Evolutionary conservation across 2,113 vertebrate genomes (phyloP), one percentile per base, ranked within the genome.

Genomic region (Dolichallabes microphthalmus): DNA sequence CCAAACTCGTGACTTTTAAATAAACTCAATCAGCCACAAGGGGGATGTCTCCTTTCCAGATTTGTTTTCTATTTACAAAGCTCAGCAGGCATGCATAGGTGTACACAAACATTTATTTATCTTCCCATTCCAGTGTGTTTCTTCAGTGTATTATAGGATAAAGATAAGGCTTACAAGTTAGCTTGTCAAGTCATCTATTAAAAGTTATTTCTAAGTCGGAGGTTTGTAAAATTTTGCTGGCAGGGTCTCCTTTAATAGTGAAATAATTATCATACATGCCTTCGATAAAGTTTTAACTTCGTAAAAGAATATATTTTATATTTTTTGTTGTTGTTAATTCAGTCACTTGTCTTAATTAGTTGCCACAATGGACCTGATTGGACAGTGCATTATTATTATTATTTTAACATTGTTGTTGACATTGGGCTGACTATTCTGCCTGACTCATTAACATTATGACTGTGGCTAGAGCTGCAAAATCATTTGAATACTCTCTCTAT

Each of bases 21-120:
- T 20, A 64, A 82, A 55, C 63, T 57, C 7, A 83, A 66, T 80
- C 8, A 45, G 14, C 84, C 81, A 80, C 60, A 86, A 84, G 76
- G 68, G 66, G 87, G 75, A 75, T 83, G 69, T 71, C n/a, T 83
- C 12, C 25, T 32, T 82, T 83, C 53, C 58, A 27, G 22, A 73
- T 66, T 32, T 55, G n/a, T 3, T 32, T 10, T 57, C 3, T 57
- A 20, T 58, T 58, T 77, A 53, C 3, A 77, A 77, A 32, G 52
- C 73, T 27, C 12, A 55, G 22, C 39, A 25, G 22, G 2, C 39
- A 12, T 45, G 45, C 39, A 45, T 10, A 45, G 19, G 3, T 25
- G 69, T n/a, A 14, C 45, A 7, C 73, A 52, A 52, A 15, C 13
- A 20, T 53, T 53, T 53, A 50, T 53, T 75, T 27, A 7, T 53